Evolutionary conservation across 1,140 invertebrate genomes (phyloP).

Genomic region (Eueides isabella): DNA sequence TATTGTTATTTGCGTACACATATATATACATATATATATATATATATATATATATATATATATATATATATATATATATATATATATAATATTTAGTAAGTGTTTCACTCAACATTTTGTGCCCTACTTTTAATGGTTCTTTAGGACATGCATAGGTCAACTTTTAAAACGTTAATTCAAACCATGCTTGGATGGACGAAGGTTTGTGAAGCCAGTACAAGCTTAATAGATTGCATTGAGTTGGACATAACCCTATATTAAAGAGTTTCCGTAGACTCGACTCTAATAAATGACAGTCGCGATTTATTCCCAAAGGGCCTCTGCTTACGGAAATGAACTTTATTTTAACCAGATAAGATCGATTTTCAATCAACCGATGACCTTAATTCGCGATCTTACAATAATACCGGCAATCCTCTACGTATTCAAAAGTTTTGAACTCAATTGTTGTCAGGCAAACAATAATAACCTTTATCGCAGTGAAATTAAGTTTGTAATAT

Average conservation of each 20-base stretch:
- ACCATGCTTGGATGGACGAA: too few species aligned
- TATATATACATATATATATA: too few species aligned
- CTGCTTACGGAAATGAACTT: slow-evolving; percentile 38
- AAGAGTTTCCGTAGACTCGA: slow-evolving; percentile 61
- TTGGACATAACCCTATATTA: slow-evolving; percentile 62
- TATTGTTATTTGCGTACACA: too few species aligned
- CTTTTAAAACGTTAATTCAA: too few species aligned
- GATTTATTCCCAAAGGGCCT: slow-evolving; percentile 51
- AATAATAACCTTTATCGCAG: slow-evolving; percentile 43
- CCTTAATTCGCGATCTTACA: slow-evolving; percentile 62
- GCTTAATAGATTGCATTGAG: slow-evolving; percentile 59
- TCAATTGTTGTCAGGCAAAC: slow-evolving; percentile 37
- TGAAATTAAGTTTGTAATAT: slow-evolving; percentile 47
- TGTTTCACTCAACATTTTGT: too few species aligned
- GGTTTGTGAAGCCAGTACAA: slow-evolving; percentile 40
- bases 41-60: too few species aligned
- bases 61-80: too few species aligned
- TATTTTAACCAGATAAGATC: slow-evolving; percentile 42
- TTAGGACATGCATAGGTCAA: too few species aligned
- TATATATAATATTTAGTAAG: too few species aligned
- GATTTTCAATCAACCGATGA: slow-evolving; percentile 36
- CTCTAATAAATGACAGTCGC: slow-evolving; percentile 66
- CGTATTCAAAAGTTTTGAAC: slow-evolving; percentile 56
- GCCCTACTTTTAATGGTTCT: too few species aligned
- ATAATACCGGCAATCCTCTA: slow-evolving; percentile 59